These are phyloP conservation scores for Simalia tracyae DNA, from an alignment of 2,797 vertebrate species.

Conservation along the genomic window DNA sequence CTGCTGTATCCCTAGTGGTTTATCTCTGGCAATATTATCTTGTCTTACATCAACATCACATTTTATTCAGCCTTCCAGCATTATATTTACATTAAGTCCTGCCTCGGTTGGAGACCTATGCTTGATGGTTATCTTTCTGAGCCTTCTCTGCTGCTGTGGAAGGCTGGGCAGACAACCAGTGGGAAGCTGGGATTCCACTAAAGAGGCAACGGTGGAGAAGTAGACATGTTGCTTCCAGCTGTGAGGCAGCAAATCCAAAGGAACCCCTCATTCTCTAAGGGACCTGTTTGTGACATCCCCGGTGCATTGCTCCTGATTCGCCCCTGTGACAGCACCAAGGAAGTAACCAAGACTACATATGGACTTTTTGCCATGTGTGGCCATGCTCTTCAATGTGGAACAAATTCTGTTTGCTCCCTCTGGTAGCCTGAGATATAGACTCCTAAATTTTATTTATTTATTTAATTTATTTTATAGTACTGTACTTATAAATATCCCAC, in stretches of 20 bases:
- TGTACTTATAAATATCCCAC: neutral
- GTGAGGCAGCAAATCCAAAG: neutral
- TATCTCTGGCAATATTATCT: neutral
- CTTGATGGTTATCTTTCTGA: neutral
- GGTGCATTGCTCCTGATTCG: neutral
- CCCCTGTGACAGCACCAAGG: neutral
- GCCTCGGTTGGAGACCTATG: neutral
- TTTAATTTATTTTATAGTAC: neutral
- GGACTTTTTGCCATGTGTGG: neutral
- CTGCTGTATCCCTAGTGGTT: neutral
- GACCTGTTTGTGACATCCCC: neutral
- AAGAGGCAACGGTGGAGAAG: neutral
- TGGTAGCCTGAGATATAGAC: neutral
- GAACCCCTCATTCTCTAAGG: neutral
- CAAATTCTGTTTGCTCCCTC: neutral
- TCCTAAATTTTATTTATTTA: neutral
- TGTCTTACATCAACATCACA: neutral
- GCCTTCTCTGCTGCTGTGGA: neutral
- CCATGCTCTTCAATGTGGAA: neutral
- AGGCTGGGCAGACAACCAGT: neutral
- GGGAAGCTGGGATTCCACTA: neutral
- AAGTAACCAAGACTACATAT: neutral
- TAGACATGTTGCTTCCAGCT: neutral
- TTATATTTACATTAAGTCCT: neutral
- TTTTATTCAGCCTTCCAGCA: neutral